Conservation (phyloP, 1,140 invertebrate genomes). For the Thereuonema tuberculata region DNA sequence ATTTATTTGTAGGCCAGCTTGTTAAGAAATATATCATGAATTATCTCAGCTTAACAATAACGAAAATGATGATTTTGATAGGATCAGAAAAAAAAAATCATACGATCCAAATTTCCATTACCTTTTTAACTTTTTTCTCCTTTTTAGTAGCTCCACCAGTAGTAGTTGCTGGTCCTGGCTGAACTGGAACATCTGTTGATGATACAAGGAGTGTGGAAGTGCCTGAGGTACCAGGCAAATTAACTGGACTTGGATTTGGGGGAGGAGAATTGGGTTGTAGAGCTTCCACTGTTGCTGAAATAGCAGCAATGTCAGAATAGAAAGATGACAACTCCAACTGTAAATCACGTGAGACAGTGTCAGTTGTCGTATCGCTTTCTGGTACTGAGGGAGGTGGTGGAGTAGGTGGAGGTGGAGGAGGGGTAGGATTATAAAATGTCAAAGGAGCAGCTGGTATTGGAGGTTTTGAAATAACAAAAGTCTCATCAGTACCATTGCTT, state of each 20-base stretch:
- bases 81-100: too few relatives aligned
- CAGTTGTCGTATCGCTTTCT: not conserved
- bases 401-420: not conserved
- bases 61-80: too few relatives aligned
- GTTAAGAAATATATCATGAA: too few relatives aligned
- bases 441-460: not conserved
- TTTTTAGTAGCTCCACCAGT: not conserved
- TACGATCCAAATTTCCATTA: too few relatives aligned
- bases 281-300: constrained; percentile 30
- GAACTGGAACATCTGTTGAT: too few relatives aligned
- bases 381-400: not conserved
- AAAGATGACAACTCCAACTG: constrained; percentile 41
- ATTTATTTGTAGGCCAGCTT: too few relatives aligned
- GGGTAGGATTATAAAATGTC: not conserved
- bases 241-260: constrained; percentile 15
- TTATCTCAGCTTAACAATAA: too few relatives aligned
- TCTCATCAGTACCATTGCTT: not conserved
- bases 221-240: constrained; percentile 12
- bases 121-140: not conserved
- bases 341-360: constrained; percentile 5
- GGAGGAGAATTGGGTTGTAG: not conserved
- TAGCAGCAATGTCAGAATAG: constrained; percentile 43
- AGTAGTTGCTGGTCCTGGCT: not conserved
- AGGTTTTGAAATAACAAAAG: not conserved
- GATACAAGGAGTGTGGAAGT: not conserved